These are phyloP conservation scores for Ranitomeya imitator DNA, from an alignment of 2,113 vertebrate genomes.

Conservation along the genomic window DNA sequence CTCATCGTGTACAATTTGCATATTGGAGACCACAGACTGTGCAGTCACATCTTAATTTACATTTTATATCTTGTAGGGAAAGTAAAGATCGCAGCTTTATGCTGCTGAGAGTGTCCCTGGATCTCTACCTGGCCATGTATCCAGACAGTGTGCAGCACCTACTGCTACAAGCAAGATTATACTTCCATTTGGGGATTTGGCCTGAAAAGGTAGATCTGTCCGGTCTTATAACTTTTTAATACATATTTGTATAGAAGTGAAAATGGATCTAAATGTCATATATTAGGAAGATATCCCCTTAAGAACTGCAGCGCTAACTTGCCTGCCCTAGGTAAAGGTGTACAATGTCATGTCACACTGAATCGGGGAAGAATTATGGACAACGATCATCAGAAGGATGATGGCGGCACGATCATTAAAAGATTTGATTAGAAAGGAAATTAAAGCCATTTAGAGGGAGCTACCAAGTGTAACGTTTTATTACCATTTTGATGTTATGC, in stretches of 20 bases:
- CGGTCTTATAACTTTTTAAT: neutral
- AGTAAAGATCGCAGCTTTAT: slow-evolving; percentile 96
- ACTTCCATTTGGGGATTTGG: slow-evolving; percentile 98
- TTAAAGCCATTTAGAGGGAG: neutral
- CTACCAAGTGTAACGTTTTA: neutral
- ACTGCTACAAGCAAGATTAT: slow-evolving; percentile 92
- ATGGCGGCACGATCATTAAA: neutral
- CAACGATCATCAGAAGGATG: no score
- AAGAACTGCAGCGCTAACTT: no score
- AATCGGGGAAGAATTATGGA: no score
- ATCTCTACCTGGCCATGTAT: slow-evolving; percentile 96
- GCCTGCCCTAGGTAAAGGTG: no score
- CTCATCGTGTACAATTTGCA: neutral
- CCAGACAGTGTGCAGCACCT: slow-evolving; percentile 96
- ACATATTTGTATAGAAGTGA: neutral
- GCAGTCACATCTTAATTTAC: neutral
- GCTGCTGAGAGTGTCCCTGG: slow-evolving; percentile 92
- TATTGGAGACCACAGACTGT: neutral
- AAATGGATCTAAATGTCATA: neutral
- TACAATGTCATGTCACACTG: no score
- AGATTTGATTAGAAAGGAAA: neutral
- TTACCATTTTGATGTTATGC: slow-evolving; percentile 33
- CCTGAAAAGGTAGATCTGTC: slow-evolving; percentile 89
- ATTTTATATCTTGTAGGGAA: slow-evolving; percentile 74
- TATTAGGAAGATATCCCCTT: neutral